phyloP scores from a whole-genome alignment of 2,797 vertebrate species.

The Eupleurogrammus muticus region DNA sequence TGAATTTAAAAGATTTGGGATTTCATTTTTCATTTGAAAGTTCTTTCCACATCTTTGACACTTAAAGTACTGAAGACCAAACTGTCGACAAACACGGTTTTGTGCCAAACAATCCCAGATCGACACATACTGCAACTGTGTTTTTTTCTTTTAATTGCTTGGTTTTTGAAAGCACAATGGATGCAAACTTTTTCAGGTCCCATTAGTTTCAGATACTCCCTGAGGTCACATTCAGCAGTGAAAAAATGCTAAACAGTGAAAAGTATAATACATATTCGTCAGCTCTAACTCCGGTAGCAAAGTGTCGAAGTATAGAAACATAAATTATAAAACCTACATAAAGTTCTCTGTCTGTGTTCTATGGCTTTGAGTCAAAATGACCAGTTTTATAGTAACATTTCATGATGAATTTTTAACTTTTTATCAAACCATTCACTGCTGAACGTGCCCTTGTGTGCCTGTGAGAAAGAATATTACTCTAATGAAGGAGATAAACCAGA shows the following conservation, averaged over 20 bases:
- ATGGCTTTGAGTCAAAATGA: constrained; percentile 30
- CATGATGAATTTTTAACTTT: constrained; percentile 20
- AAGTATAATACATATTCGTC: constrained; percentile 5
- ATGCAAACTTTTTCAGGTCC: constrained; percentile 31
- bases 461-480: constrained; percentile 25
- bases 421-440: constrained; percentile 41
- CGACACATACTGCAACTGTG: neutral
- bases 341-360: neutral
- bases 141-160: too few species aligned
- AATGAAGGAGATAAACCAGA: constrained; percentile 90
- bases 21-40: neutral
- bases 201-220: constrained; percentile 20
- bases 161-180: neutral
- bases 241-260: constrained; percentile 7
- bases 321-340: constrained; percentile 29
- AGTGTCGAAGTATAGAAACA: constrained; percentile 6
- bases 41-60: neutral
- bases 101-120: constrained; percentile 3
- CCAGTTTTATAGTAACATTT: constrained; percentile 24
- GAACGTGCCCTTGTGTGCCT: constrained; percentile 20
- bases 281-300: constrained; percentile 11
- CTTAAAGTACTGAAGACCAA: neutral
- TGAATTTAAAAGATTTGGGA: neutral
- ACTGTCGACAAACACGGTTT: neutral
- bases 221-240: constrained; percentile 33